Evolutionary conservation across 2,797 vertebrate species (phyloP).

Genomic region (Eulemur albifrons): DNA sequence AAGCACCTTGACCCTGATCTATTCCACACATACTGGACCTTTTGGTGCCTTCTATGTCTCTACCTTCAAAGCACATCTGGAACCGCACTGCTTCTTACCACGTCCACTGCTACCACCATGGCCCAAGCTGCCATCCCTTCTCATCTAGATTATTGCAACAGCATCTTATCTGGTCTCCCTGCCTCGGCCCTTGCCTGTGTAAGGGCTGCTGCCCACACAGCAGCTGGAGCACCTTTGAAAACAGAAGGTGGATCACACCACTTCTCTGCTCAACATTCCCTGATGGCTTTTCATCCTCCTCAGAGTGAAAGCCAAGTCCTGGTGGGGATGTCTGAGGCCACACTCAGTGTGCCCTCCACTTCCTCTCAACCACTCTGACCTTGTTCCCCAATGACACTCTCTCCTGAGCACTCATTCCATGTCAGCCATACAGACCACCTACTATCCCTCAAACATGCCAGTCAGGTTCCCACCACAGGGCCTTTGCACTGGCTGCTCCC

Average conservation of each 20-base stretch:
- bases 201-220: not conserved
- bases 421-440: not conserved
- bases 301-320: not conserved
- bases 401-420: not conserved
- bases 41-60: not conserved
- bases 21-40: not conserved
- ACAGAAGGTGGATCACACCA: too few species aligned
- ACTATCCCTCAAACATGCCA: not conserved
- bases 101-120: not conserved
- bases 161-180: not conserved
- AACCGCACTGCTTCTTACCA: not conserved
- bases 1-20: too few species aligned
- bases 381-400: not conserved
- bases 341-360: not conserved
- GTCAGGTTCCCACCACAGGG: not conserved
- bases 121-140: not conserved
- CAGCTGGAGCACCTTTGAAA: not conserved
- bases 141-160: not conserved
- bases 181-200: not conserved
- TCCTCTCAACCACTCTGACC: not conserved
- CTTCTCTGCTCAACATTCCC: not conserved
- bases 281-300: not conserved
- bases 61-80: not conserved
- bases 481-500: not conserved
- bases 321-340: not conserved